Evolutionary conservation across 1,140 invertebrate species (phyloP).

Genomic region (Macrobrachium rosenbergii): DNA sequence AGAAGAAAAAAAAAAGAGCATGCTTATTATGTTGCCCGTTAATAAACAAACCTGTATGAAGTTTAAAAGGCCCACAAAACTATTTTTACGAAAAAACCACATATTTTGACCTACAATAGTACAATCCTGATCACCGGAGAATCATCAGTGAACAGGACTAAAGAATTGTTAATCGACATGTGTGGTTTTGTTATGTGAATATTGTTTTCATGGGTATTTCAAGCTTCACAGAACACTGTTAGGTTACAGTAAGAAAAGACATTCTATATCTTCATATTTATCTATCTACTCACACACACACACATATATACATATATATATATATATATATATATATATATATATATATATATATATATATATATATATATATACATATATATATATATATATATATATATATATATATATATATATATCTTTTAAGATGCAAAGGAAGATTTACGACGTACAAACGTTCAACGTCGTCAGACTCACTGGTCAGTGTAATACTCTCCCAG

Average conservation of each 20-base stretch:
- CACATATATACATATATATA: not conserved
- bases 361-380: constrained; percentile 15
- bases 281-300: not conserved
- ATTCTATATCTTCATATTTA: not conserved
- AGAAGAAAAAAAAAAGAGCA: not conserved
- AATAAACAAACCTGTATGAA: not conserved
- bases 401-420: not conserved
- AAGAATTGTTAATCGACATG: too few species aligned
- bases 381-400: not conserved
- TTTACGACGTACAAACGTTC: too few species aligned
- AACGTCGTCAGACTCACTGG: not conserved
- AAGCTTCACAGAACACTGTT: too few species aligned
- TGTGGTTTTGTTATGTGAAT: too few species aligned
- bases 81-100: not conserved
- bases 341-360: constrained; percentile 20
- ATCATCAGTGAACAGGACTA: too few species aligned
- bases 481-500: too few species aligned
- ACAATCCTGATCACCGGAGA: too few species aligned
- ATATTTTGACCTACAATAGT: too few species aligned
- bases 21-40: not conserved
- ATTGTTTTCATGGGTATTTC: too few species aligned
- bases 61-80: not conserved
- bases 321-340: not conserved
- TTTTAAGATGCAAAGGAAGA: not conserved
- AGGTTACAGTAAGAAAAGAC: too few species aligned